These are phyloP conservation scores for Sciaenops ocellatus DNA, from an alignment of 2,797 vertebrate genomes.

Conservation along the genomic window DNA sequence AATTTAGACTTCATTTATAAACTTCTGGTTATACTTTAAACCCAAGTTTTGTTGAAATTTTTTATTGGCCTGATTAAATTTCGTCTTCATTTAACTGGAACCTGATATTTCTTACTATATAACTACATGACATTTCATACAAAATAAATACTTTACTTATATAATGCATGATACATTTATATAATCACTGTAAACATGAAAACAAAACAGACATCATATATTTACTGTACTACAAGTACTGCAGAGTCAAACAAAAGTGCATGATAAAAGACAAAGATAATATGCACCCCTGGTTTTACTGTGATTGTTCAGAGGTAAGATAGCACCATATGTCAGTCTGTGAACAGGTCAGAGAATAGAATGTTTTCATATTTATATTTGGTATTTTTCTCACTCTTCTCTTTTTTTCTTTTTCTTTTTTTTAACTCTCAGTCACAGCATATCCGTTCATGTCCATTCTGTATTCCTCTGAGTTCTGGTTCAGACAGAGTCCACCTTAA, in stretches of 20 bases:
- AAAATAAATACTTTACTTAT: constrained; percentile 83
- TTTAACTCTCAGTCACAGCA: constrained; percentile 24
- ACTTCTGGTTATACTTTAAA: constrained; percentile 61
- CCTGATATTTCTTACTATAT: constrained; percentile 73
- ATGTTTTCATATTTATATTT: constrained; percentile 70
- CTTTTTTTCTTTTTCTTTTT: neutral
- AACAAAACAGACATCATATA: constrained; percentile 77
- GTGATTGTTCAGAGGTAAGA: constrained; percentile 79
- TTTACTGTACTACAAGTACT: constrained; percentile 76
- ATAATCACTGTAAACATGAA: constrained; percentile 83
- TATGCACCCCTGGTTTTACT: constrained; percentile 68
- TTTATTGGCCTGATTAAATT: constrained; percentile 49
- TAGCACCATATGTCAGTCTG: constrained; percentile 76
- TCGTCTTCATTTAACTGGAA: constrained; percentile 60
- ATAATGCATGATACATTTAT: constrained; percentile 80
- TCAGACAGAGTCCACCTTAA: constrained; percentile 95
- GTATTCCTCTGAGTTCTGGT: constrained; percentile 20
- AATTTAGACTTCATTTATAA: constrained; percentile 56
- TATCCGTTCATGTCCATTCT: constrained; percentile 8
- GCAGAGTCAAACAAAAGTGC: constrained; percentile 77
- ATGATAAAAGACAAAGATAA: constrained; percentile 73
- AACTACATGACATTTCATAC: constrained; percentile 75
- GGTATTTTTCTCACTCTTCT: constrained; percentile 63
- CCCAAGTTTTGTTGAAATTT: constrained; percentile 53
- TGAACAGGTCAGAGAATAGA: constrained; percentile 60